These are phyloP conservation scores for Actinostola sp. DNA, from an alignment of 92 coral and sea anemone species.

Conservation along the genomic window DNA sequence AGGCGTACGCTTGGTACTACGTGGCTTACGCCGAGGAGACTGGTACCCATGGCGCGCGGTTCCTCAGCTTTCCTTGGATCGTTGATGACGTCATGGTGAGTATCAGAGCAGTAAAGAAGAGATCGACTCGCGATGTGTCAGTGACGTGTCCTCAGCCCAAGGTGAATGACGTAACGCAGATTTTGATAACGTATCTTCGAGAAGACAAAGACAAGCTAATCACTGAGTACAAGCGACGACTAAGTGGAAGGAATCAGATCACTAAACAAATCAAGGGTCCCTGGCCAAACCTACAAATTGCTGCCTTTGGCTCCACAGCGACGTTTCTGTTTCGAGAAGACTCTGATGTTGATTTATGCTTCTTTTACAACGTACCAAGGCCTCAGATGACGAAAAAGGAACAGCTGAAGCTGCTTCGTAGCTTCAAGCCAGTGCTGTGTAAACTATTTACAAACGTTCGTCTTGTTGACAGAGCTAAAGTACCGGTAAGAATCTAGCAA, in stretches of 20 bases:
- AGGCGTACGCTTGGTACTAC: constrained; percentile 96
- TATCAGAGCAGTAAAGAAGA: constrained; percentile 31
- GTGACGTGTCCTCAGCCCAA: constrained; percentile 2
- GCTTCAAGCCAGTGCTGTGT: constrained; percentile 13
- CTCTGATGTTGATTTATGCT: constrained; percentile 93
- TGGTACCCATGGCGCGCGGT: constrained; percentile 43
- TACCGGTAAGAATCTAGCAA: constrained; percentile 47
- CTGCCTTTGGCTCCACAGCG: constrained; percentile 93
- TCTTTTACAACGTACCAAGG: constrained; percentile 19
- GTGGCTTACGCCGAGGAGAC: constrained; percentile 62
- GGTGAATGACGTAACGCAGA: constrained; percentile 42
- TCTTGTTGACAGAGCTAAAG: constrained; percentile 41
- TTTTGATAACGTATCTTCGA: constrained; percentile 47
- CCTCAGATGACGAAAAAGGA: constrained; percentile 14
- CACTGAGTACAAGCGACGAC: constrained; percentile 56
- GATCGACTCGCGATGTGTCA: constrained; percentile 5
- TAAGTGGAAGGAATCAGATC: constrained; percentile 45
- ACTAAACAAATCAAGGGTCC: constrained; percentile 25
- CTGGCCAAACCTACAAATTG: constrained; percentile 29
- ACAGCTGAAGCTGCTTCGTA: constrained; percentile 18
- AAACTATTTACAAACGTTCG: constrained; percentile 43
- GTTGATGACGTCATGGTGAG: constrained; percentile 91
- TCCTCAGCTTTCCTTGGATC: constrained; percentile 95
- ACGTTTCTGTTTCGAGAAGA: constrained; percentile 83
- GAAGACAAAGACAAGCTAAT: constrained; percentile 53